A percentile compares a stretch with the other conserved stretches of the same genome.
Conservation (phyloP, 1,140 invertebrate species). For the Hypsibius dujardini region DNA sequence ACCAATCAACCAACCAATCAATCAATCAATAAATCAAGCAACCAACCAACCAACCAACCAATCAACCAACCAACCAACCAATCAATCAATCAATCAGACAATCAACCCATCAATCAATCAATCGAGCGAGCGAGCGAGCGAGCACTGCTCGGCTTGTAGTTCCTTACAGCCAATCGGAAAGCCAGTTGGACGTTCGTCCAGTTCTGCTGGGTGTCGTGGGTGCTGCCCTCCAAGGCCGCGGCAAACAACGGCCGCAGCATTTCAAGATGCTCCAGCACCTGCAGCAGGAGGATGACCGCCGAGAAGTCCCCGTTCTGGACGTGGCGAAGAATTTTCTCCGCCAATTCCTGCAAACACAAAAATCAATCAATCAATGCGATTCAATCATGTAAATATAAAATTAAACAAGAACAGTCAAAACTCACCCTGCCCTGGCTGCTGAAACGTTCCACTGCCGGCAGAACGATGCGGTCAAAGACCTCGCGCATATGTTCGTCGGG, state of each 20-base stretch:
- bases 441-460: constrained; percentile 62
- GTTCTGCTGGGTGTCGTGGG: constrained; percentile 31
- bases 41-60: no score
- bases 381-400: not conserved
- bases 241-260: constrained; percentile 66
- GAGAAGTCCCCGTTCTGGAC: constrained; percentile 44
- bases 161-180: constrained; percentile 7
- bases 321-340: not conserved
- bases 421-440: constrained; percentile 62
- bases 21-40: no score
- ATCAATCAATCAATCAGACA: no score
- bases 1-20: no score
- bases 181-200: constrained; percentile 27
- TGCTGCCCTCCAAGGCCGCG: constrained; percentile 31
- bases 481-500: constrained; percentile 50
- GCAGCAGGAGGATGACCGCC: constrained; percentile 63
- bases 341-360: not conserved
- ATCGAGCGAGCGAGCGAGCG: no score
- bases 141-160: not conserved
- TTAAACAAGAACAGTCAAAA: no score
- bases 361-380: not conserved
- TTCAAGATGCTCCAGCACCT: constrained; percentile 61
- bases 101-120: no score
- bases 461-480: constrained; percentile 64
- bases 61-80: no score